phyloP scores from a whole-genome alignment of 2,797 vertebrate species.

The Smutsia temminckii region DNA sequence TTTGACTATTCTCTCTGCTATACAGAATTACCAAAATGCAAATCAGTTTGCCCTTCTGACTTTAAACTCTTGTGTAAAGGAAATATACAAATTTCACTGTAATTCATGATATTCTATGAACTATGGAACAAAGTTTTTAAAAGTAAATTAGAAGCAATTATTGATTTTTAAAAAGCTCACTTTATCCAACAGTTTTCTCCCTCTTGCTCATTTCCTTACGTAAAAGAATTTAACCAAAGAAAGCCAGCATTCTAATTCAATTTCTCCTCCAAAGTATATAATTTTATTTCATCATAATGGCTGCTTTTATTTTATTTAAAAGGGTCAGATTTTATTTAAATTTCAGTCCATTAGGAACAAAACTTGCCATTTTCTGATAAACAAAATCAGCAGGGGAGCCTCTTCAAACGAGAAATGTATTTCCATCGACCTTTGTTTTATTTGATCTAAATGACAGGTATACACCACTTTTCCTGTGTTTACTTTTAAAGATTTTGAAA shows the following conservation, averaged over 20 bases:
- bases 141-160: slow-evolving; percentile 88
- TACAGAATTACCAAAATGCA: slow-evolving; percentile 35
- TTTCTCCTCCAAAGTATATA: slow-evolving; percentile 90
- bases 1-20: slow-evolving; percentile 23
- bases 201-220: slow-evolving; percentile 89
- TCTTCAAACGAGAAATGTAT: slow-evolving; percentile 90
- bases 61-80: slow-evolving; percentile 79
- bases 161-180: slow-evolving; percentile 89
- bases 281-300: slow-evolving; percentile 94
- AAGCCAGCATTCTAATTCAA: slow-evolving; percentile 90
- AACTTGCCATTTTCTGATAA: slow-evolving; percentile 95
- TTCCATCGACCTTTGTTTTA: slow-evolving; percentile 92
- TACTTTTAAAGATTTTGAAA: slow-evolving; percentile 88
- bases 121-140: slow-evolving; percentile 83
- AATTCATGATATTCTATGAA: slow-evolving; percentile 83
- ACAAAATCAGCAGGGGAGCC: slow-evolving; percentile 96
- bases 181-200: slow-evolving; percentile 86
- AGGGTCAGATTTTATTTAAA: slow-evolving; percentile 97
- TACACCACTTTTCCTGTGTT: slow-evolving; percentile 88
- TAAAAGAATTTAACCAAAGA: slow-evolving; percentile 91
- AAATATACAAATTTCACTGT: slow-evolving; percentile 82
- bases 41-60: slow-evolving; percentile 15
- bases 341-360: slow-evolving; percentile 95
- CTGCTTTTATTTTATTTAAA: slow-evolving; percentile 92
- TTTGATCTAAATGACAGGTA: slow-evolving; percentile 94